Base-by-base conservation (phyloP, 37 sponge, comb jelly and placozoan species). In the Chondrosia reniformis region DNA sequence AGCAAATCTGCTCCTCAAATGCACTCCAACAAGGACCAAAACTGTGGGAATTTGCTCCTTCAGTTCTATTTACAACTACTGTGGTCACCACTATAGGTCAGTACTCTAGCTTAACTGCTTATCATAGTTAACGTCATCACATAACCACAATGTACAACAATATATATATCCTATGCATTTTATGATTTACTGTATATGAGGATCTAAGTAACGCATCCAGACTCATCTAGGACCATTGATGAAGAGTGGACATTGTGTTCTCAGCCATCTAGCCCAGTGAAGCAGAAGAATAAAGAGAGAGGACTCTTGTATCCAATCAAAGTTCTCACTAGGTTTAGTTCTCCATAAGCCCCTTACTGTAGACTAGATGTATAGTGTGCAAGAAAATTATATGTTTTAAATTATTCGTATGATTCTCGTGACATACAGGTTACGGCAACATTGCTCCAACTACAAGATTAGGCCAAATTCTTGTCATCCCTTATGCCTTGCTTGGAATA, bases 401-500 rank as follows among this genome's bases (percentile, higher is more conserved):
- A n/a, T n/a, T n/a, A n/a, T n/a, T n/a, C n/a, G n/a, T n/a, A n/a
- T n/a, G n/a, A n/a, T 1, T 71, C 19, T 75, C 6, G 33, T 27
- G 27, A 22, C 44, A 34, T 63, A 17, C 56, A 92, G 93, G 95
- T 13, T 94, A 94, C 82, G 95, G 95, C 24, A 79, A 67, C 39
- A 79, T 87, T 44, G 84, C 91, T 55, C 95, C 95, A n/a, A 42
- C 37, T 6, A 94, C 95, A 33, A n/a, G 30, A 28, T 55, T 31
- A 3, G 95, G 95, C 4, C 83, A 81, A 39, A 66, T 39, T 8
- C 34, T 94, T 37, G 84, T 83, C 56, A 65, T 87, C 33, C 45
- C 84, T 67, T 94, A 87, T 54, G 91, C 91, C 28, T 15, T 94
- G 44, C 56, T 88, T 28, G 95, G 95, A 46, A 94, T 94, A 49